Evolutionary conservation across 1,140 invertebrate species (phyloP).

Genomic region (Scaptomyza hsui): DNA sequence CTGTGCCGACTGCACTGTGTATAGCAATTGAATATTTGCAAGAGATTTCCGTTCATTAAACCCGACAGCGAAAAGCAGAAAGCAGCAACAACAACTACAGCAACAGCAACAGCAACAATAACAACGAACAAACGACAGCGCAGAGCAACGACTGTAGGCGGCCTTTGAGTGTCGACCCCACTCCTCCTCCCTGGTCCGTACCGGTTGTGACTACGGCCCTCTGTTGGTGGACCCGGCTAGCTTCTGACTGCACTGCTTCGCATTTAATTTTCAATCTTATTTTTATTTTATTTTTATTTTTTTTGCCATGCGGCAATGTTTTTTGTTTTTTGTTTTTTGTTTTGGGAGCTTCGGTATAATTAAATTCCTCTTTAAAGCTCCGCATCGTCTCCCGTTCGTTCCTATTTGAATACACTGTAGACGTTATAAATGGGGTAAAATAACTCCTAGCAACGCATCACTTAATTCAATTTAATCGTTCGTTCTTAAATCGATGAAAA

Average conservation of each 20-base stretch:
- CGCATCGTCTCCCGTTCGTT: constrained; percentile 9
- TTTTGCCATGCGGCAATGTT: too few species aligned
- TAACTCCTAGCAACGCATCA: too few species aligned
- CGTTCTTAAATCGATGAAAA: too few species aligned
- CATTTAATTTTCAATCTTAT: constrained; percentile 28
- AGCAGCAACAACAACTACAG: constrained; percentile 39
- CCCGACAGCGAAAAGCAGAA: constrained; percentile 71
- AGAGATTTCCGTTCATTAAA: constrained; percentile 83
- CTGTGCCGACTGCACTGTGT: constrained; percentile 67
- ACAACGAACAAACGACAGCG: constrained; percentile 5
- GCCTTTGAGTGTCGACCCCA: constrained; percentile 44
- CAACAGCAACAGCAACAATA: constrained; percentile 30
- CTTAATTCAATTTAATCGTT: too few species aligned
- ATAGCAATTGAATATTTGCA: constrained; percentile 83
- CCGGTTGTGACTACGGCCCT: constrained; percentile 7
- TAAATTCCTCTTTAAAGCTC: constrained; percentile 75
- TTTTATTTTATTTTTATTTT: constrained; percentile 31
- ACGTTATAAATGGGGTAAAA: background rate
- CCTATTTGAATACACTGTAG: background rate
- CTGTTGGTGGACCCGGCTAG: constrained; percentile 9
- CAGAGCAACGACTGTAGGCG: constrained; percentile 56
- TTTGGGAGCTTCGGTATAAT: constrained; percentile 64
- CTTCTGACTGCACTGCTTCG: constrained; percentile 35
- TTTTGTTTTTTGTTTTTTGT: constrained; percentile 31
- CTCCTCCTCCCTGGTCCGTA: constrained; percentile 8